Conservation (phyloP, 2,797 vertebrate species). For the Telmatherina bonti region DNA sequence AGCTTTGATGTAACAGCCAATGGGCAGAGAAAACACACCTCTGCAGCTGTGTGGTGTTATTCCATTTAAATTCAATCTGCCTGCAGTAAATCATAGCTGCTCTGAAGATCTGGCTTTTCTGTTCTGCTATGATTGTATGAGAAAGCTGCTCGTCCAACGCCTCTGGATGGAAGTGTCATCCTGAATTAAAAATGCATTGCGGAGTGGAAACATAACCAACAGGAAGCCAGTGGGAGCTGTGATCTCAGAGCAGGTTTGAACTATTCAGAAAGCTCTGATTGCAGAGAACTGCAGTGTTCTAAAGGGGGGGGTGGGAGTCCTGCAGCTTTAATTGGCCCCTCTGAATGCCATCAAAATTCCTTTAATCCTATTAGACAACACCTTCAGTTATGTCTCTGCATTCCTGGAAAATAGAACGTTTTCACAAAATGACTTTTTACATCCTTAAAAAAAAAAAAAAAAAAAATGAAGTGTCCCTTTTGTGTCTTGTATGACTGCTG, state of each 20-base stretch:
- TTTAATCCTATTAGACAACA: background rate
- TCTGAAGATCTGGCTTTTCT: background rate
- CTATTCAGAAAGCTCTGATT: too few species aligned
- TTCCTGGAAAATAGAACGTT: background rate
- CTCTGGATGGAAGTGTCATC: conserved; percentile 4
- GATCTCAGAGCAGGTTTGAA: background rate
- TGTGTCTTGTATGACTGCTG: background rate
- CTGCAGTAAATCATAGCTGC: background rate
- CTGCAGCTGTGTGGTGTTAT: background rate
- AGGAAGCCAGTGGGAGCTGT: background rate
- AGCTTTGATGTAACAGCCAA: too few species aligned
- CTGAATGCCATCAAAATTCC: background rate
- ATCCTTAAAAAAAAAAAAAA: too few species aligned
- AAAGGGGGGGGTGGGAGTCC: background rate
- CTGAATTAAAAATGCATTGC: conserved; percentile 11
- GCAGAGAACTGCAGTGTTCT: background rate
- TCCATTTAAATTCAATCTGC: background rate
- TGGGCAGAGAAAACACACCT: background rate
- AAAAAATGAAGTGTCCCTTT: too few species aligned
- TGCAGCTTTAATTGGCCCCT: background rate
- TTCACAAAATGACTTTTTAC: too few species aligned
- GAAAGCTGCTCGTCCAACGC: background rate
- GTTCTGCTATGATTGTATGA: background rate
- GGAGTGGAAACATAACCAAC: background rate
- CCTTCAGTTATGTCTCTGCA: background rate